A percentile compares a stretch with the other conserved stretches of the same genome.
Conservation (phyloP, 2,797 vertebrate species). For the Lagodon rhomboides region DNA sequence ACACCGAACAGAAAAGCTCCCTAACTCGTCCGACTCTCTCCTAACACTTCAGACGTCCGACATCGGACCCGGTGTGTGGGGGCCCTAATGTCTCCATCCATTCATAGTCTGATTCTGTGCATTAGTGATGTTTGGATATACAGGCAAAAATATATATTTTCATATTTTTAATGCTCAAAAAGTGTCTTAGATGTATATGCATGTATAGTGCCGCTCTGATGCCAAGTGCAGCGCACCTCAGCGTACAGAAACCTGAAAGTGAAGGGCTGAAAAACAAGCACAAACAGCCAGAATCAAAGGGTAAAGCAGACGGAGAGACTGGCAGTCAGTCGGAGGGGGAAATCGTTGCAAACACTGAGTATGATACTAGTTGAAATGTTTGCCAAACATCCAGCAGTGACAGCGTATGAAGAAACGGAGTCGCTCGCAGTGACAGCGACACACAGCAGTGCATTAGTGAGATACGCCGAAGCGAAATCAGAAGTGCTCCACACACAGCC, state of each 20-base stretch:
- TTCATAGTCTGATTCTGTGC: background rate
- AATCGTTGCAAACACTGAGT: background rate
- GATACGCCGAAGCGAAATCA: conserved; percentile 27
- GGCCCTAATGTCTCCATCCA: no score
- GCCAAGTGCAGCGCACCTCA: background rate
- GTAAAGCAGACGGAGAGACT: background rate
- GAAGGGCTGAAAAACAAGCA: background rate
- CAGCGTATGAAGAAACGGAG: conserved; percentile 15
- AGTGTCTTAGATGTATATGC: background rate
- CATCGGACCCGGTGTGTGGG: no score
- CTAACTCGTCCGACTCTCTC: no score
- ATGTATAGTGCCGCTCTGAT: background rate
- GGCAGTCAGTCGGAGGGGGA: conserved; percentile 11
- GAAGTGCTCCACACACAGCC: background rate
- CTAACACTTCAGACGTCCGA: no score
- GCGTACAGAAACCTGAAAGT: background rate
- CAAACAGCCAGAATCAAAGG: background rate
- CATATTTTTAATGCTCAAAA: background rate
- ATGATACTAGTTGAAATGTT: conserved; percentile 20
- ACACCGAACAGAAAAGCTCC: no score
- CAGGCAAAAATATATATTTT: background rate
- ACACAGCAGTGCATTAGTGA: conserved; percentile 18
- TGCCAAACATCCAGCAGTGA: conserved; percentile 33
- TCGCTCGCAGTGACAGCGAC: conserved; percentile 13
- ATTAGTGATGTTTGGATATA: background rate